Base-by-base conservation (phyloP, 2,888 invertebrate genomes). In the Hylaea fasciaria region DNA sequence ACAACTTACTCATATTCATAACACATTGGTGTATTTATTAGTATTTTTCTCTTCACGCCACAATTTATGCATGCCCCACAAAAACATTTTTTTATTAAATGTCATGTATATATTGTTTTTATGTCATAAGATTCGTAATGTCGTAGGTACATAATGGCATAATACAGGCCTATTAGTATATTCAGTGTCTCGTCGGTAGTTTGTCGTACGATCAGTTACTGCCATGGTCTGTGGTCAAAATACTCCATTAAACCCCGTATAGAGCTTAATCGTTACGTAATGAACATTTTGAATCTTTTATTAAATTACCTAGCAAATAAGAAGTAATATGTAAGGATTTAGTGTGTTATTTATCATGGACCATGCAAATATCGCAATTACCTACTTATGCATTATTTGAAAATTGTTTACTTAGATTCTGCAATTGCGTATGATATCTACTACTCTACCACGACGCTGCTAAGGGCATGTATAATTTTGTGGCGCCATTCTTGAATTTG, bases 201-300 rank as follows among this genome's bases (percentile, higher is more conserved):
- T 57, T 41, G 56, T 61, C 10, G 46, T 32, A 53, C 28, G 50
- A 57, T 64, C 62, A 67, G 62, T 66, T 64, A 68, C 64, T 68
- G 50, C 45, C 71, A 69, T 78, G 77, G 76, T 79, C 78, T 77
- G 73, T 77, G 76, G 70, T 73, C 69, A 72, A 76, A 74, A 65
- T 57, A 73, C 69, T 70, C 61, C 68, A 29, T 73, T 69, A 72
- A 81, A 82, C 81, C 82, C 81, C 81, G 71, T 72, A 72, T 83
- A 82, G 83, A 85, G 83, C 85, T 86, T 86, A 84, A 74, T 74
- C 67, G 72, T 81, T 68, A 76, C 71, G 70, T 81, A 78, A 76
- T 70, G 63, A 77, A 75, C 69, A 77, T 80, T 80, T 76, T 62
- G 71, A 75, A 74, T 71, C 68, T 71, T 77, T 80, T 74, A 77